These are phyloP conservation scores for Lucilia cuprina DNA, from an alignment of 1,140 invertebrate genomes.

Conservation along the genomic window DNA sequence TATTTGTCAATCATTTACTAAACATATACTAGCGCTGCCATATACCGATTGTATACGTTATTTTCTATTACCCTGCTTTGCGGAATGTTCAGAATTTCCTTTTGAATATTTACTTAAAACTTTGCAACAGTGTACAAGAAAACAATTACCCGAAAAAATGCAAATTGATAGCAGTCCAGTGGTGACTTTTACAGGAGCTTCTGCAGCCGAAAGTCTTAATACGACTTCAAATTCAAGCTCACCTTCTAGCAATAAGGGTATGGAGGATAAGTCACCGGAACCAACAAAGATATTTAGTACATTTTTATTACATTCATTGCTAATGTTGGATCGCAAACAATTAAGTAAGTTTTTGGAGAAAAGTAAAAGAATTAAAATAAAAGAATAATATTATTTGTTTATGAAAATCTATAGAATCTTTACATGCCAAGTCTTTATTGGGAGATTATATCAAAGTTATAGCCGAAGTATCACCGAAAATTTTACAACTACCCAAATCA, in stretches of 20 bases:
- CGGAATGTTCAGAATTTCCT: slow-evolving; percentile 64
- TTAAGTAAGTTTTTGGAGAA: slow-evolving; percentile 65
- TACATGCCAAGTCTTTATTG: slow-evolving; percentile 39
- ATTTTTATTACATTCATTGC: slow-evolving; percentile 69
- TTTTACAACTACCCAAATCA: slow-evolving; percentile 54
- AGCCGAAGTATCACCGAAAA: slow-evolving; percentile 64
- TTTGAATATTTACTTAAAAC: slow-evolving; percentile 63
- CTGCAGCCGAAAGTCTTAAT: neutral
- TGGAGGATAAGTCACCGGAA: neutral
- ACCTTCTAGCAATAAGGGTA: neutral
- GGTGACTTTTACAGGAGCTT: slow-evolving; percentile 15
- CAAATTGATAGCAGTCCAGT: slow-evolving; percentile 23
- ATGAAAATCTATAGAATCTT: slow-evolving; percentile 42
- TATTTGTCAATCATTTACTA: slow-evolving; percentile 61
- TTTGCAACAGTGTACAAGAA: slow-evolving; percentile 32
- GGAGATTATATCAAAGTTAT: slow-evolving; percentile 52
- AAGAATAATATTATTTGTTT: neutral
- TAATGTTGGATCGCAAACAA: slow-evolving; percentile 71
- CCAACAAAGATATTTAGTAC: slow-evolving; percentile 45
- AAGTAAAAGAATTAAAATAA: neutral
- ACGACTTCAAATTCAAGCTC: neutral
- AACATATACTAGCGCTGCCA: slow-evolving; percentile 65
- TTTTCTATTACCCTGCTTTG: slow-evolving; percentile 67
- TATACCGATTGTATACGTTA: slow-evolving; percentile 67
- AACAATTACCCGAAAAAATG: slow-evolving; percentile 31